Conservation (phyloP, 2,113 vertebrate genomes). For the Beaufortia kweichowensis region DNA sequence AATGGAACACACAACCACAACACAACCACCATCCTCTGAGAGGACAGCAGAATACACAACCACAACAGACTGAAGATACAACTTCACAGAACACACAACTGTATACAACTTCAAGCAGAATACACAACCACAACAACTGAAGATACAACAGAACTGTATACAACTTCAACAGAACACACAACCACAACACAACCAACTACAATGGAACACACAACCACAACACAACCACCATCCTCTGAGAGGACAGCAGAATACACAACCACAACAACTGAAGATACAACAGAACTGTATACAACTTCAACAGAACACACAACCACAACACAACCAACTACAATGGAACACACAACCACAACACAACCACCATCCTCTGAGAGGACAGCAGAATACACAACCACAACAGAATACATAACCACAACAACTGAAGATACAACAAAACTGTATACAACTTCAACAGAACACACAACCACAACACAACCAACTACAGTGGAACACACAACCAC, state of each 20-base stretch:
- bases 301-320: background rate
- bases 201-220: constrained; percentile 13
- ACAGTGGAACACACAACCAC: background rate
- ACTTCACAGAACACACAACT: no score
- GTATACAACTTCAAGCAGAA: background rate
- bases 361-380: constrained; percentile 7
- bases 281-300: background rate
- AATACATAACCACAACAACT: background rate
- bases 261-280: background rate
- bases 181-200: background rate
- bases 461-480: background rate
- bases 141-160: background rate
- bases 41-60: background rate
- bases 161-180: background rate
- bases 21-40: no score
- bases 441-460: background rate
- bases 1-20: background rate
- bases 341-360: constrained; percentile 1
- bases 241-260: constrained; percentile 1
- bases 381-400: background rate
- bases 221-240: background rate
- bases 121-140: background rate
- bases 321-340: background rate
- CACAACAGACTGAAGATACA: background rate
- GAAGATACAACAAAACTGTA: background rate